These are phyloP conservation scores for Nasonovia ribisnigri DNA, from an alignment of 2,888 invertebrate species.

Conservation along the genomic window DNA sequence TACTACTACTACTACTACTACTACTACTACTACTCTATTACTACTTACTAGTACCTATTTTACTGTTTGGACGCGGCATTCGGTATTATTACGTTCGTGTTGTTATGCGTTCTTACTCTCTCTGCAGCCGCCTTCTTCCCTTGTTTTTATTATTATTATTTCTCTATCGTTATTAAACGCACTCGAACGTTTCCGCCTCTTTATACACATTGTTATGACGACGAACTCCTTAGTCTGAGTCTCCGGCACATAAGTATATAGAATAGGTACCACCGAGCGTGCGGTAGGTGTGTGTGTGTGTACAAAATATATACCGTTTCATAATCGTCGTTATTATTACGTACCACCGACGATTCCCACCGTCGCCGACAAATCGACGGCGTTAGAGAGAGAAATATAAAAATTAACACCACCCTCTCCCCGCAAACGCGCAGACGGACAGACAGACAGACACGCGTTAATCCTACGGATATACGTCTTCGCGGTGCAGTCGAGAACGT, in stretches of 20 bases:
- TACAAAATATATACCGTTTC: neutral
- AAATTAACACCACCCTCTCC: neutral
- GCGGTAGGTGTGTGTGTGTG: neutral
- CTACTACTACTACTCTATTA: neutral
- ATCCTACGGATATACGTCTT: neutral
- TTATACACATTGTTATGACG: constrained; percentile 34
- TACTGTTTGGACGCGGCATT: constrained; percentile 11
- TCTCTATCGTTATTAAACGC: constrained; percentile 34
- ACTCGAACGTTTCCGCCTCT: constrained; percentile 45
- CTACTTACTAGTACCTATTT: too few relatives aligned
- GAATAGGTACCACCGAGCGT: neutral
- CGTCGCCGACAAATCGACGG: neutral
- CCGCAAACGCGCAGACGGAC: neutral
- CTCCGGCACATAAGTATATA: neutral
- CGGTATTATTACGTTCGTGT: neutral
- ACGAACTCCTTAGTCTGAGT: neutral
- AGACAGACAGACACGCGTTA: neutral
- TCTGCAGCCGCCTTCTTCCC: neutral
- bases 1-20: neutral
- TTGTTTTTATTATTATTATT: neutral
- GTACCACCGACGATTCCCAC: constrained; percentile 5
- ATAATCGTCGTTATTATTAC: neutral
- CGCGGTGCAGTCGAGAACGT: neutral
- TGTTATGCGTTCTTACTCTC: constrained; percentile 5
- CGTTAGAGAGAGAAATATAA: constrained; percentile 2